Base-by-base conservation (phyloP, 2,113 vertebrate species). In the Pontoporia blainvillei region DNA sequence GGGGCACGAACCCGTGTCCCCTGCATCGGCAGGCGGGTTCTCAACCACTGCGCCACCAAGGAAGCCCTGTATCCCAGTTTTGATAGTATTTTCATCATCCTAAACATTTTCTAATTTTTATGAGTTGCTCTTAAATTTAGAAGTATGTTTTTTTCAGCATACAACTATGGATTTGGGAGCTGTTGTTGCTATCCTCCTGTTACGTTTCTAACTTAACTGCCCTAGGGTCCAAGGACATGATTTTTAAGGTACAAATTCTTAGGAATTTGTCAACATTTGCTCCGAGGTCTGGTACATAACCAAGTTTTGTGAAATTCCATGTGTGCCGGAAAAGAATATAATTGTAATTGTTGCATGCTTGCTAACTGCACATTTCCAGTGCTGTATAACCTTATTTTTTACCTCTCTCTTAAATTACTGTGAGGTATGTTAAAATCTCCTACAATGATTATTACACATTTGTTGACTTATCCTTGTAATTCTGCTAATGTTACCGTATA, bases 381-480 rank as follows among this genome's bases (percentile, higher is more conserved):
- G 14, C 3, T 66, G 72, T 44, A 76, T 36, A 91, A 90, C 10
- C 54, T 46, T 75, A 0, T 49, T 75, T 86, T 90, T 84, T 34
- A 86, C 25, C 81, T 83, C 73, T 29, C 25, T 86, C 93, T 66
- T 94, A 81, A 92, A 86, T 94, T 86, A 94, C 44, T 90, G 12
- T 83, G 9, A 64, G 1, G 0, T 79, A 1, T 73, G 3, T 31
- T 84, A 93, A 91, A 92, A 78, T 71, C 59, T 71, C 46, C 84
- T 88, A 46, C 34, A 52, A 59, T 2, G 0, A 73, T 85, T 64
- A 73, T 85, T 57, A 79, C 2, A 61, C 8, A 61, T 72, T 21
- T 94, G n/a, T 57, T 57, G 1, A 72, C 27, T 94, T n/a, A 79
- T 69, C 64, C 39, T 75, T 71, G 2, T 64, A 94, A 90, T 93